A percentile compares a stretch with the other conserved stretches of the same genome.
Evolutionary conservation across 2,797 vertebrate genomes (phyloP).

Genomic region (Pseudochirops corinnae): DNA sequence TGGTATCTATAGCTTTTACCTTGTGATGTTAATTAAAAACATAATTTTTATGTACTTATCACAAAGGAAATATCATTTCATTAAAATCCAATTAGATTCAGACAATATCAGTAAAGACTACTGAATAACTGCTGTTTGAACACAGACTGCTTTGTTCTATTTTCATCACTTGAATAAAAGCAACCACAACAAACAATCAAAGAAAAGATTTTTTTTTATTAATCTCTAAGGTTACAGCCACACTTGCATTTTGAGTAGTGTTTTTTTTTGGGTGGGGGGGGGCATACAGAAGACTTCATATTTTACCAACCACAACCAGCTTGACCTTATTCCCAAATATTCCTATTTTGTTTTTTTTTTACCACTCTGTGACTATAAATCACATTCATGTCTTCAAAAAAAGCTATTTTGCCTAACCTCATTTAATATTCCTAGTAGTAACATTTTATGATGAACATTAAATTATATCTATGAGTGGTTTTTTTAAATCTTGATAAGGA

Average conservation of each 20-base stretch:
- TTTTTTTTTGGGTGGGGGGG: slow-evolving; percentile 76
- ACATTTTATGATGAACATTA: slow-evolving; percentile 39
- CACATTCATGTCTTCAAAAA: neutral
- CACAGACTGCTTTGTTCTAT: slow-evolving; percentile 95
- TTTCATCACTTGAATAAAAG: slow-evolving; percentile 90
- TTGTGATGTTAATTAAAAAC: slow-evolving; percentile 99
- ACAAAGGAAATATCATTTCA: slow-evolving; percentile 98
- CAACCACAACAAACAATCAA: slow-evolving; percentile 90
- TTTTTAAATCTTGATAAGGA: neutral
- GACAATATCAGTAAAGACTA: slow-evolving; percentile 96
- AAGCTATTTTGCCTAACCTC: neutral
- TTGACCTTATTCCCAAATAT: slow-evolving; percentile 78
- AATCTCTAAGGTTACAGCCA: slow-evolving; percentile 86
- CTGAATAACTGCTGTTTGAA: slow-evolving; percentile 96
- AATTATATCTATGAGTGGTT: neutral
- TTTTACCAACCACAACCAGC: slow-evolving; percentile 63
- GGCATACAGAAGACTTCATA: slow-evolving; percentile 79
- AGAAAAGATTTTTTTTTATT: slow-evolving; percentile 83
- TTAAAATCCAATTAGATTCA: slow-evolving; percentile 99
- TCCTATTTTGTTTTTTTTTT: slow-evolving; percentile 63
- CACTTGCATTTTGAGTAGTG: slow-evolving; percentile 83
- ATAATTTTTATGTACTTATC: slow-evolving; percentile 96
- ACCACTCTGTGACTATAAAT: slow-evolving; percentile 34
- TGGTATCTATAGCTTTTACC: slow-evolving; percentile 89
- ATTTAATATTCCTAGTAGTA: neutral